phyloP scores from a whole-genome alignment of 2,797 vertebrate species.

The Microcaecilia unicolor region DNA sequence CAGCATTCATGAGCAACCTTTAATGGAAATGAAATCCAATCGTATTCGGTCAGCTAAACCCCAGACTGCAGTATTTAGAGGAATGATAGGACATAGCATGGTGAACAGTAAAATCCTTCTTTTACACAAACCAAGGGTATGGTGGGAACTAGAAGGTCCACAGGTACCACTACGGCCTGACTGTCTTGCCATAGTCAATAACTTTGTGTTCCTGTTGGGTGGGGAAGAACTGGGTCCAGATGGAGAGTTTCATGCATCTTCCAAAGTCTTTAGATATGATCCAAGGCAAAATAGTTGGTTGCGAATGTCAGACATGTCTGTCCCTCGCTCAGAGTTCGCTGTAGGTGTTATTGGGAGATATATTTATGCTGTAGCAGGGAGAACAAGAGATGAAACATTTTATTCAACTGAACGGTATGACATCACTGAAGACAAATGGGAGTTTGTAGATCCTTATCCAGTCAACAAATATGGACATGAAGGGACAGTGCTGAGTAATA shows the following conservation, averaged over 20 bases:
- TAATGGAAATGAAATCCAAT: conserved; percentile 88
- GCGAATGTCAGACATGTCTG: conserved; percentile 97
- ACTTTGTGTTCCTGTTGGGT: conserved; percentile 92
- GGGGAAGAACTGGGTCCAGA: conserved; percentile 95
- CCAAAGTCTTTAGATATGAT: conserved; percentile 96
- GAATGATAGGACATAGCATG: conserved; percentile 99
- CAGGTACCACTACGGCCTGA: conserved; percentile 93
- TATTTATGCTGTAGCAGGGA: conserved; percentile 91
- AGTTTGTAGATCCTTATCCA: conserved; percentile 95
- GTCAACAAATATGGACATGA: conserved; percentile 98
- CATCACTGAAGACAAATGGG: conserved; percentile 94
- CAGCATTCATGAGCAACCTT: conserved; percentile 86
- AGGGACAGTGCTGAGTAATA: conserved; percentile 88
- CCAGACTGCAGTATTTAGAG: conserved; percentile 94
- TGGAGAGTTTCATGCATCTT: conserved; percentile 95
- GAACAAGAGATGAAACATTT: conserved; percentile 95
- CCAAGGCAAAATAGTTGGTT: conserved; percentile 95
- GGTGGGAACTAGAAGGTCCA: conserved; percentile 97
- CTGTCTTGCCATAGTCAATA: conserved; percentile 94
- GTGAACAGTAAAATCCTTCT: conserved; percentile 98
- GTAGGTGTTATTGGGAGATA: conserved; percentile 94
- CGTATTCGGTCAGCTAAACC: conserved; percentile 90
- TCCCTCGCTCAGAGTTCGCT: conserved; percentile 93
- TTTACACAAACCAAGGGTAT: conserved; percentile 91
- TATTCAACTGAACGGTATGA: conserved; percentile 95